Conservation (phyloP, 2,113 vertebrate genomes). For the Dolichallabes microphthalmus region DNA sequence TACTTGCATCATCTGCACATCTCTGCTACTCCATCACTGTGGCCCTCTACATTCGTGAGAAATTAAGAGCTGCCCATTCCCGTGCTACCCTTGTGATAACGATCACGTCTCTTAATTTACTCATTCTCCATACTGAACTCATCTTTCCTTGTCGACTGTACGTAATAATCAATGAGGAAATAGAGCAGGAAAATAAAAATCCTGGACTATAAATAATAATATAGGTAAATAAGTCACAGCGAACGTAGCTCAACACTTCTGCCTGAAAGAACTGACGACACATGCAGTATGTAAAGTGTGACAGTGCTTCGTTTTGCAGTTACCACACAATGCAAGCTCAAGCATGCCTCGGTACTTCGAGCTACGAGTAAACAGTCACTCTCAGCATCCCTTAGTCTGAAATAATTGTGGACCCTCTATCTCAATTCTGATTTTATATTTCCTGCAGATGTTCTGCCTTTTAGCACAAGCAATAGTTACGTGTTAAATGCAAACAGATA, state of each 20-base stretch:
- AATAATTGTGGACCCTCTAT: not conserved
- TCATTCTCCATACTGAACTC: constrained; percentile 57
- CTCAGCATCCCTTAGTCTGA: not conserved
- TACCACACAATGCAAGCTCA: not conserved
- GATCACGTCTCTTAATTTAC: constrained; percentile 44
- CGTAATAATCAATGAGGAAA: constrained; percentile 64
- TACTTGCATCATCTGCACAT: not conserved
- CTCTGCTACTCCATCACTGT: not conserved
- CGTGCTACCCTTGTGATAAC: not conserved
- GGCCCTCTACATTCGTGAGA: constrained; percentile 1
- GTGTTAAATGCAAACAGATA: not conserved
- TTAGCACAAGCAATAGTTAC: not conserved
- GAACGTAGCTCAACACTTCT: not conserved
- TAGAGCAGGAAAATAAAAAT: constrained; percentile 56
- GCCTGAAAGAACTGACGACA: not conserved
- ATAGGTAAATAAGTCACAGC: constrained; percentile 43
- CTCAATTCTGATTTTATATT: not conserved
- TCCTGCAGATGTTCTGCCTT: not conserved
- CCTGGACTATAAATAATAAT: constrained; percentile 54
- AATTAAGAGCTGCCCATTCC: constrained; percentile 15
- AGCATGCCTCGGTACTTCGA: not conserved
- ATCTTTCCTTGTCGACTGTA: not conserved
- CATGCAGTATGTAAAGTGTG: not conserved
- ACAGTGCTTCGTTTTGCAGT: not conserved
- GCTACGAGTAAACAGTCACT: not conserved